phyloP scores from a whole-genome alignment of 2,797 vertebrate species.

The Characodon lateralis region DNA sequence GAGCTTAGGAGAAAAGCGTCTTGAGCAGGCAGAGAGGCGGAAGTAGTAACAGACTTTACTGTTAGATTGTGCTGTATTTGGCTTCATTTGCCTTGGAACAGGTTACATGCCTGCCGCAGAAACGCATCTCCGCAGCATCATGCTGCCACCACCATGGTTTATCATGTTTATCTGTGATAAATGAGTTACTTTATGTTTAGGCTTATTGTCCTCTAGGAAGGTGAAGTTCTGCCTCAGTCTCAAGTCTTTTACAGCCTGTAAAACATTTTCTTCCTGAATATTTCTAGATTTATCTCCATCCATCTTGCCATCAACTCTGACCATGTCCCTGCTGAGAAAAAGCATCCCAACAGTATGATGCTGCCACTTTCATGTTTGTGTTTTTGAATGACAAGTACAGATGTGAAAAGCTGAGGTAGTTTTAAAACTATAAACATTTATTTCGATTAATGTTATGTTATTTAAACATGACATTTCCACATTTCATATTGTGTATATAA shows the following conservation, averaged over 20 bases:
- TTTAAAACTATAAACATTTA: constrained; percentile 72
- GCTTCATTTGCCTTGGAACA: background rate
- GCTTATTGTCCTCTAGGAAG: background rate
- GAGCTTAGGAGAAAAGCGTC: too few species aligned
- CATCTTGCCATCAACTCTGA: background rate
- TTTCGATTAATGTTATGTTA: constrained; percentile 75
- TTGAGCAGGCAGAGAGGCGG: too few species aligned
- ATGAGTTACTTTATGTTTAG: background rate
- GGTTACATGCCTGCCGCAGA: background rate
- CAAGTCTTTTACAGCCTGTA: too few species aligned
- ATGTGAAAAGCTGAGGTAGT: constrained; percentile 13
- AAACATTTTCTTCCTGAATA: too few species aligned
- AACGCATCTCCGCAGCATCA: background rate
- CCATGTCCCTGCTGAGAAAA: background rate
- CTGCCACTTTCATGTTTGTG: background rate
- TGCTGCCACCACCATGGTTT: background rate
- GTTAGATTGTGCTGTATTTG: background rate
- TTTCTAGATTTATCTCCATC: background rate
- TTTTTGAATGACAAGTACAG: background rate
- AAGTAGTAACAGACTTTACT: too few species aligned
- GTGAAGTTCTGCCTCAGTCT: background rate
- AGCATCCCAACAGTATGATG: background rate
- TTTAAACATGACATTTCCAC: constrained; percentile 63
- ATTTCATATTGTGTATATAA: constrained; percentile 50
- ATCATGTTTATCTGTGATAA: background rate